Percentiles rank a stretch among this genome's conserved stretches.
Evolutionary conservation across 2,113 vertebrate species (phyloP).

Genomic region (Cathartes aura): DNA sequence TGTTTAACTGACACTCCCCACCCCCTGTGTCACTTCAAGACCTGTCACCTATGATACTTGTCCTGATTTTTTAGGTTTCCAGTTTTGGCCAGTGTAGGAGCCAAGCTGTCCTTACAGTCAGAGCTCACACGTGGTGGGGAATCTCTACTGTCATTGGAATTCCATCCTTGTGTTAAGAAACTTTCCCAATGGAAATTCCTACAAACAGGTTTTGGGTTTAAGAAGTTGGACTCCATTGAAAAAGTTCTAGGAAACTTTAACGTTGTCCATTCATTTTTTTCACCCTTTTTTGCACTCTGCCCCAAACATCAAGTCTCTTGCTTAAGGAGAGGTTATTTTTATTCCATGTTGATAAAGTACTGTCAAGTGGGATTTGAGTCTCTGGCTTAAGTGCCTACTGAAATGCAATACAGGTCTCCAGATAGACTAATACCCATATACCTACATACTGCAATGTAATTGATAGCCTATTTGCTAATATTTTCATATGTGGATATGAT

Average conservation of each 20-base stretch:
- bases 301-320: background rate
- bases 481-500: background rate
- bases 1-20: background rate
- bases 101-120: background rate
- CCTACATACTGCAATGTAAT: background rate
- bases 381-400: background rate
- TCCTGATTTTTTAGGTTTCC: background rate
- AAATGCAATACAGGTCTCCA: background rate
- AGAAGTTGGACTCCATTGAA: background rate
- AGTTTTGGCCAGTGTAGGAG: background rate
- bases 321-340: background rate
- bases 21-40: background rate
- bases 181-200: background rate
- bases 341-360: background rate
- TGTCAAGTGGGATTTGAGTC: background rate
- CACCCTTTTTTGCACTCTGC: background rate
- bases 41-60: background rate
- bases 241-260: background rate
- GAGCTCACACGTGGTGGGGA: background rate
- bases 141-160: background rate
- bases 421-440: background rate
- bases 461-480: background rate
- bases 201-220: background rate
- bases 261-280: background rate
- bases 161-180: background rate